Conservation (phyloP, 1,140 invertebrate genomes). For the Panulirus ornatus region DNA sequence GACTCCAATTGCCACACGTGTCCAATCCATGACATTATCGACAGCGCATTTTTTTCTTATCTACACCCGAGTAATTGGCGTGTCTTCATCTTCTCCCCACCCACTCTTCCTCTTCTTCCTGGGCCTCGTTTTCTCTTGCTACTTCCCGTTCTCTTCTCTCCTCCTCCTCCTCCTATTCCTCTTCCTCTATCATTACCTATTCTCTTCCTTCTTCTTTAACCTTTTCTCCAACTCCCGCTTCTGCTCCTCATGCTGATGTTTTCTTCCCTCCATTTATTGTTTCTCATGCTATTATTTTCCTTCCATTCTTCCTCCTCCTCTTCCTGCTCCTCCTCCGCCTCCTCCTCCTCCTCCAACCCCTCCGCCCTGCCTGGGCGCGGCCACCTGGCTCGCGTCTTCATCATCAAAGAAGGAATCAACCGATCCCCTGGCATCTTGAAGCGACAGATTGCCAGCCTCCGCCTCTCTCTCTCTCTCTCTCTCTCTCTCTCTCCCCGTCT, state of each 20-base stretch:
- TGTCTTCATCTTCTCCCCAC: too few species aligned
- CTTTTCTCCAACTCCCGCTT: too few species aligned
- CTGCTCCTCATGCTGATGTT: too few species aligned
- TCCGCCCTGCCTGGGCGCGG: background rate
- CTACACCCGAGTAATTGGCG: too few species aligned
- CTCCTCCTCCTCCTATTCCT: background rate
- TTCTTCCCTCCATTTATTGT: too few species aligned
- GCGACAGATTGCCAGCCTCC: background rate
- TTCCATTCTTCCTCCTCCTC: background rate
- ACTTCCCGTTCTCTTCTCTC: too few species aligned
- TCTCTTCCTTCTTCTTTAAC: too few species aligned
- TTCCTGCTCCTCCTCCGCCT: background rate
- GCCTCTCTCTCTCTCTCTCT: background rate
- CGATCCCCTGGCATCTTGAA: background rate
- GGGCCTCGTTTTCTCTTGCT: background rate
- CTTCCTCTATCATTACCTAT: background rate
- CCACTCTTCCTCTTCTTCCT: background rate
- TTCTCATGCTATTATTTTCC: background rate
- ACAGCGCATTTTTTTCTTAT: too few species aligned
- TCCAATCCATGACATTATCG: too few species aligned
- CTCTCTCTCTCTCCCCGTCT: too few species aligned
- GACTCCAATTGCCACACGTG: too few species aligned
- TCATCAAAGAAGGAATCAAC: background rate
- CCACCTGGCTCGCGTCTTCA: constrained; percentile 7
- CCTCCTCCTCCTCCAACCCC: background rate